Base-by-base conservation (phyloP, 2,113 vertebrate species). In the Alces alces region DNA sequence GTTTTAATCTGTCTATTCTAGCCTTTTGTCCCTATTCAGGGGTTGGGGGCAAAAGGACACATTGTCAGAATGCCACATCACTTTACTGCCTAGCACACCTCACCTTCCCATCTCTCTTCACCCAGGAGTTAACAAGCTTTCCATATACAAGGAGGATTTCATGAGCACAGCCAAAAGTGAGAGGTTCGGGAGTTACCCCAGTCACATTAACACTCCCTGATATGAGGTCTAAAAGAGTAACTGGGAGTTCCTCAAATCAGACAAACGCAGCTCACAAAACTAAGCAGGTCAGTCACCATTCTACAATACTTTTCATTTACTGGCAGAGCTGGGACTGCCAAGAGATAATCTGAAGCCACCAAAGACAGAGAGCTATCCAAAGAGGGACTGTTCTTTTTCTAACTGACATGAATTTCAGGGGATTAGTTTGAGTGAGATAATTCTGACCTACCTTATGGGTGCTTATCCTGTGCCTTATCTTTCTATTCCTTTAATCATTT, bases 261-360 rank as follows among this genome's bases (percentile, higher is more conserved):
- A 90, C 30, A 54, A 61, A n/a, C 1, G 4, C 21, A 7, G 2
- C 2, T 0, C 23, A 45, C 8, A 28, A 28, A 28, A 30, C 7
- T 21, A 76, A 5, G 39, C 25, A 43, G 7, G 7, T 7, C 6
- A 25, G 2, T 27, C 13, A 27, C 13, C 28, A 39, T 7, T n/a
- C 5, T 23, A 25, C 1, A 52, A 36, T 70, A 78, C 10, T 1
- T 10, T 39, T 15, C 19, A 66, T 61, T 28, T 83, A 4, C 52
- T 45, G 16, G 30, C 2, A 1, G 39, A 79, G 19, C 6, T 66
- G 16, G 8, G 11, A 11, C 4, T 28, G 1, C 23, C 12, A 16
- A 54, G 17, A 43, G 9, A 23, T 5, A 57, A 1, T 23, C 25
- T 6, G 9, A 91, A 28, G 17, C 10, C 13, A 2, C 5, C 54